Evolutionary conservation across 1,140 invertebrate genomes (phyloP).

Genomic region (Aphaenogaster ashmeadi): DNA sequence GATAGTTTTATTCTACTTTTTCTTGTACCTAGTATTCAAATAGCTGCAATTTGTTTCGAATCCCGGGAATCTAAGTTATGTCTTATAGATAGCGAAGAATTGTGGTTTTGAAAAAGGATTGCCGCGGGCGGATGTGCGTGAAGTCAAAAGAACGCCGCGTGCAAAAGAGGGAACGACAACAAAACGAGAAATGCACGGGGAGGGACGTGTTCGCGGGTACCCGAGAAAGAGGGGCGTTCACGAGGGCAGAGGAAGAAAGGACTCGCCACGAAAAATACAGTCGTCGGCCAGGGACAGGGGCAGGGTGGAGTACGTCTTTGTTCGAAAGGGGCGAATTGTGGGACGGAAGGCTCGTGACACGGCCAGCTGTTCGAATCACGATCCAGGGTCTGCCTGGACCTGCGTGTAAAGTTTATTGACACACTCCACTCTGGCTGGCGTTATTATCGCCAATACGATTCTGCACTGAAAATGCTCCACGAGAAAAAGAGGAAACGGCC

Average conservation of each 20-base stretch:
- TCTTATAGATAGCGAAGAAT: not conserved
- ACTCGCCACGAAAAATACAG: conserved; percentile 48
- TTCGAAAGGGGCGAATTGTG: conserved; percentile 66
- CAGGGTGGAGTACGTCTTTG: conserved; percentile 73
- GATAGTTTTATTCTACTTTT: not conserved
- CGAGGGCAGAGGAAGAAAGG: not conserved
- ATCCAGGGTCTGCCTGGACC: conserved; percentile 44
- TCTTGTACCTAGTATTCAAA: not conserved
- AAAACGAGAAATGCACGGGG: not conserved
- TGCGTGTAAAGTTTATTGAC: conserved; percentile 75
- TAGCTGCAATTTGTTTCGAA: not conserved
- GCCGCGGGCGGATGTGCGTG: not conserved
- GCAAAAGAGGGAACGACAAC: not conserved
- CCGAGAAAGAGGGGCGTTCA: not conserved
- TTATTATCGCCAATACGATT: conserved; percentile 56
- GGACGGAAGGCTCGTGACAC: conserved; percentile 75
- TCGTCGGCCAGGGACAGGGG: conserved; percentile 32
- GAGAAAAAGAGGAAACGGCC: conserved; percentile 7
- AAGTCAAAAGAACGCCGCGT: not conserved
- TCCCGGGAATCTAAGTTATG: too few relatives aligned
- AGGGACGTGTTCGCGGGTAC: not conserved
- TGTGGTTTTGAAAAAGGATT: not conserved
- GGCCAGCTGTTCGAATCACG: conserved; percentile 78
- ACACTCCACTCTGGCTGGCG: conserved; percentile 54
- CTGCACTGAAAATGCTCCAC: conserved; percentile 4